phyloP scores from a whole-genome alignment of 2,113 vertebrate genomes.

The Pipa parva region DNA sequence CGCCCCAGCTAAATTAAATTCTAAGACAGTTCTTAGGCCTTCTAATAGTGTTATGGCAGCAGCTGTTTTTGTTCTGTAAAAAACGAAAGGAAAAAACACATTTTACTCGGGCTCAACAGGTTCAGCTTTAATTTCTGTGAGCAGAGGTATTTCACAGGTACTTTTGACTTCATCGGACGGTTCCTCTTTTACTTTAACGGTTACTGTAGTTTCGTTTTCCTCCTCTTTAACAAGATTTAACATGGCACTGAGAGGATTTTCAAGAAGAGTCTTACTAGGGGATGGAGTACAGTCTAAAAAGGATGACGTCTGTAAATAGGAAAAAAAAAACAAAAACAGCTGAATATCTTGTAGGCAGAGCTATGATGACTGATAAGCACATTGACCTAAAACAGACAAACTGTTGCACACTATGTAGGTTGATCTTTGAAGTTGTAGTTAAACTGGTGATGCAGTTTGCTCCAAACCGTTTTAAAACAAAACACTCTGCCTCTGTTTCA shows the following conservation, averaged over 20 bases:
- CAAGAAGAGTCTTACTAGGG: conserved; percentile 82
- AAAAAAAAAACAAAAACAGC: too few relatives aligned
- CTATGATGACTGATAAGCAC: too few relatives aligned
- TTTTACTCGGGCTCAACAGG: conserved; percentile 55
- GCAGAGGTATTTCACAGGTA: conserved; percentile 61
- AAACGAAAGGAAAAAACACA: conserved; percentile 53
- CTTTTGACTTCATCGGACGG: conserved; percentile 58
- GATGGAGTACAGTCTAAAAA: conserved; percentile 87
- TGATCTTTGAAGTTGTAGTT: too few relatives aligned
- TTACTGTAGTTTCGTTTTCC: conserved; percentile 61
- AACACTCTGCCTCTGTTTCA: too few relatives aligned
- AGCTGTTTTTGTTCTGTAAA: conserved; percentile 50
- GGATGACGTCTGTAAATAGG: conserved; percentile 74
- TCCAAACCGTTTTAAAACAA: too few relatives aligned
- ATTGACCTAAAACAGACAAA: too few relatives aligned
- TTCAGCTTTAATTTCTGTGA: conserved; percentile 70
- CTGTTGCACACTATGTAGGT: too few relatives aligned
- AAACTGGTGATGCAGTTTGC: too few relatives aligned
- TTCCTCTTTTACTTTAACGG: conserved; percentile 78
- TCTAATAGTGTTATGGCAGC: conserved; percentile 60
- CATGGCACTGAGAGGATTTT: conserved; percentile 85
- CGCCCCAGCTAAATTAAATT: conserved; percentile 63
- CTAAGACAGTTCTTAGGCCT: conserved; percentile 69
- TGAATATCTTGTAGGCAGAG: too few relatives aligned
- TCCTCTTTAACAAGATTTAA: conserved; percentile 79